Evolutionary conservation across 53 echinoderm and acorn worm species (phyloP), one percentile per base, ranked within the genome.

Genomic region (Echinarachnius parma): DNA sequence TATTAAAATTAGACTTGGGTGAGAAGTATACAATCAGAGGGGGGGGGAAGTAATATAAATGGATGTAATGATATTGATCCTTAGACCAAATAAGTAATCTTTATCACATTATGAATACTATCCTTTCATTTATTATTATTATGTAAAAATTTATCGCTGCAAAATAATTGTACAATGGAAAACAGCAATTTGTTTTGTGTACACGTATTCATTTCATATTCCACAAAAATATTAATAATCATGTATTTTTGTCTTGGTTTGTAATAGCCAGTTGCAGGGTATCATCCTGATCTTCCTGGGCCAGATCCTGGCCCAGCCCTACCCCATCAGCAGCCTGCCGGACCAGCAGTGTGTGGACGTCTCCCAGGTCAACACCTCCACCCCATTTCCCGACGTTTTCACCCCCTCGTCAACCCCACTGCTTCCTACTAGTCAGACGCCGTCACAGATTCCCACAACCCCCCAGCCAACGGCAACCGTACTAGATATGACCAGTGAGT

Each of bases 211-310:
- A n/a, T n/a, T n/a, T n/a, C n/a, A n/a, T n/a, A n/a, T n/a, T n/a
- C n/a, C n/a, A n/a, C n/a, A n/a, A n/a, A 48, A 48, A 80, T 60
- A n/a, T n/a, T n/a, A n/a, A n/a, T n/a, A n/a, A n/a, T n/a, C n/a
- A n/a, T n/a, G n/a, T n/a, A 14, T 58, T 58, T 29, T 9, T 58
- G 5, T 53, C 37, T 53, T 26, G 28, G n/a, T 53, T 61, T 21
- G 2, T 31, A 31, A 36, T 44, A 92, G 89, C 5, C 92, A 92
- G 75, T 46, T 92, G 21, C 88, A 92, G 48, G 92, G 92, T 22
- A 92, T 92, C 26, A 82, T 88, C 44, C 78, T 88, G 14, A 88
- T 92, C 31, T 44, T 88, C 26, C 47, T 92, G 11, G 85, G 81
- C 9, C 92, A 92, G 65, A 75, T 57, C 60, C 30, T 78, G 15